Conservation (phyloP, 2,113 vertebrate genomes). For the Pyxicephalus adspersus region DNA sequence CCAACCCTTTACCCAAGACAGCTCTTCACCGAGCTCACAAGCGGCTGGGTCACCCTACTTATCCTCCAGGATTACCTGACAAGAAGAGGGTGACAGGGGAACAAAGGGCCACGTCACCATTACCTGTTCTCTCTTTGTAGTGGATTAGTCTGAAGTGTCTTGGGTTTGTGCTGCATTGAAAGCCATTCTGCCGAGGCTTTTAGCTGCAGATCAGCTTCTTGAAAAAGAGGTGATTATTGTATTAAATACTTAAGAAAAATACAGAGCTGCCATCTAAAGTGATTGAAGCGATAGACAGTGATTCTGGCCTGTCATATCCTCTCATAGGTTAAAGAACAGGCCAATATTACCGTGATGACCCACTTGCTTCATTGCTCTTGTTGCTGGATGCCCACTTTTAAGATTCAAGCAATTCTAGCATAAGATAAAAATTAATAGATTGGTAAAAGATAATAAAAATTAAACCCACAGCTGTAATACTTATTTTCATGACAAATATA, state of each 20-base stretch:
- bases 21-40: slow-evolving; percentile 24
- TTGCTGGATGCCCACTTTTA: too few relatives aligned
- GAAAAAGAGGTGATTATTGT: slow-evolving; percentile 41
- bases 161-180: neutral
- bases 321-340: neutral
- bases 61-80: slow-evolving; percentile 44
- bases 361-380: too few relatives aligned
- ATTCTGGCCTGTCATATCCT: neutral
- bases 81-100: slow-evolving; percentile 35
- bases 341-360: too few relatives aligned
- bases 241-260: slow-evolving; percentile 37
- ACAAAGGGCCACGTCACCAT: slow-evolving; percentile 37
- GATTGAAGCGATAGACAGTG: neutral
- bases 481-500: too few relatives aligned
- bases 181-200: slow-evolving; percentile 11
- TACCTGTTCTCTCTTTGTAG: slow-evolving; percentile 36
- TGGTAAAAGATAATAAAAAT: too few relatives aligned
- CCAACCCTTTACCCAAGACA: slow-evolving; percentile 31
- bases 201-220: slow-evolving; percentile 23
- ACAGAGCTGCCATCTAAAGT: neutral
- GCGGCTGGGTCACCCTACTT: slow-evolving; percentile 31
- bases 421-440: too few relatives aligned
- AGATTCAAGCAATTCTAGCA: too few relatives aligned
- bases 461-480: too few relatives aligned
- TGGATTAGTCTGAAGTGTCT: slow-evolving; percentile 30